Percentiles rank a stretch among this genome's conserved stretches.
Conservation (phyloP, 1,140 invertebrate species). For the Dryas iulia region DNA sequence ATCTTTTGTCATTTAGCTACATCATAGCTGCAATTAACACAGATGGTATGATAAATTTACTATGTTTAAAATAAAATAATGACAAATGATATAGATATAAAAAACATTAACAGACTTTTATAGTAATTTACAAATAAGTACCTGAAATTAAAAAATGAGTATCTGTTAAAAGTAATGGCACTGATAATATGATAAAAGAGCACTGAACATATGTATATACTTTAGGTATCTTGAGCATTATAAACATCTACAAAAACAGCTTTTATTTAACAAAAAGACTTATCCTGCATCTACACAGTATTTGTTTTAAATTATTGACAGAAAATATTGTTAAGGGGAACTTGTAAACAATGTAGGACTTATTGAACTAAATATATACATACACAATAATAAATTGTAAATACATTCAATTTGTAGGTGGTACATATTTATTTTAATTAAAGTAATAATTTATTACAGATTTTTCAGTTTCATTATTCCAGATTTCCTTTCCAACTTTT, state of each 20-base stretch:
- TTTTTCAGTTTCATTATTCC: not conserved
- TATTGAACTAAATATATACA: not conserved
- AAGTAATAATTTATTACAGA: not conserved
- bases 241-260: not conserved
- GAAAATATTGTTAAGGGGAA: not conserved
- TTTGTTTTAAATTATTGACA: not conserved
- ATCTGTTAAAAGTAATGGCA: not conserved
- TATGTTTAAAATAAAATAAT: slow-evolving; percentile 2
- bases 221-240: not conserved
- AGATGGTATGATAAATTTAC: slow-evolving; percentile 5
- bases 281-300: not conserved
- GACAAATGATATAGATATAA: not conserved
- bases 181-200: not conserved
- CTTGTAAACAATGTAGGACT: no score
- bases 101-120: not conserved
- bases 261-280: not conserved
- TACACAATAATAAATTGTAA: not conserved
- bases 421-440: not conserved
- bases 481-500: not conserved
- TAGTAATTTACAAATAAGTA: slow-evolving; percentile 2
- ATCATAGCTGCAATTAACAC: slow-evolving; percentile 18
- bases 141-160: not conserved
- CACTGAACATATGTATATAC: not conserved
- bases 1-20: slow-evolving; percentile 3
- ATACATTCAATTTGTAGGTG: not conserved